Conservation (phyloP, 2,888 invertebrate genomes). For the Epistrophella euchroma region DNA sequence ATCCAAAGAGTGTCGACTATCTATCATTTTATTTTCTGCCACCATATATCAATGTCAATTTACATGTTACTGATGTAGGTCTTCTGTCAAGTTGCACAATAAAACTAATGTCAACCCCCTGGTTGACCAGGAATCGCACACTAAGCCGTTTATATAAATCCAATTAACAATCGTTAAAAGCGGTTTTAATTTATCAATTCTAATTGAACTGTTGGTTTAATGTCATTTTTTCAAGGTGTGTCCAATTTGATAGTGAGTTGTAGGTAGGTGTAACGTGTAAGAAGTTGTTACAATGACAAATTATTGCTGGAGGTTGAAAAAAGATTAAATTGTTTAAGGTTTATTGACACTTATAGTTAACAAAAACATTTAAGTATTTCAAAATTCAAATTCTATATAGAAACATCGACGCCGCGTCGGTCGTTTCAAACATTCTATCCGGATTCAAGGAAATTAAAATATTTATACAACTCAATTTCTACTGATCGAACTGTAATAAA, state of each 20-base stretch:
- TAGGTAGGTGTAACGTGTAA: background rate
- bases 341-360: too few relatives aligned
- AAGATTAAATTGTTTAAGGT: too few relatives aligned
- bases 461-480: too few relatives aligned
- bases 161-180: conserved; percentile 34
- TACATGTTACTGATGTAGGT: background rate
- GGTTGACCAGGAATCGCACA: conserved; percentile 30
- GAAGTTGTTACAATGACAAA: background rate
- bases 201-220: conserved; percentile 33
- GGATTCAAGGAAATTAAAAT: too few relatives aligned
- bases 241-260: background rate
- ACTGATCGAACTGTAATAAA: too few relatives aligned
- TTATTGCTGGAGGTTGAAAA: background rate
- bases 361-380: too few relatives aligned
- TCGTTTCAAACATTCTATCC: too few relatives aligned
- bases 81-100: conserved; percentile 35
- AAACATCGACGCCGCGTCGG: too few relatives aligned
- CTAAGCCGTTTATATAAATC: conserved; percentile 45
- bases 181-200: conserved; percentile 1
- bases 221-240: conserved; percentile 36
- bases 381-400: too few relatives aligned
- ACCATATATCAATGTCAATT: conserved; percentile 24
- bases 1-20: background rate
- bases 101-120: conserved; percentile 19
- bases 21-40: background rate